Conservation (phyloP, 2,797 vertebrate species). For the Hylomyscus alleni region DNA sequence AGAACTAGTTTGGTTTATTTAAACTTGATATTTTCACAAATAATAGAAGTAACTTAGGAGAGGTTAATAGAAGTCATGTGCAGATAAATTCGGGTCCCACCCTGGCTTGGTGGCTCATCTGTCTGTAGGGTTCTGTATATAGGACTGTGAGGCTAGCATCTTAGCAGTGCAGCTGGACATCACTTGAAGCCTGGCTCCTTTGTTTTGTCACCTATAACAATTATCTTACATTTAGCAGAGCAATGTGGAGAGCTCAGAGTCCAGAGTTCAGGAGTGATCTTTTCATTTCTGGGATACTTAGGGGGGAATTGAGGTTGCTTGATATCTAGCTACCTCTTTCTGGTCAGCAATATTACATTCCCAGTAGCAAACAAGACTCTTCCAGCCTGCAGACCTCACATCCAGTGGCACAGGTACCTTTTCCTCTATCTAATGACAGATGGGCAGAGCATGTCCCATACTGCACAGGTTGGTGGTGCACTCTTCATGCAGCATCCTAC, state of each 20-base stretch:
- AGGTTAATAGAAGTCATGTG: fast-evolving
- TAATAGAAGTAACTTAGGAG: background rate
- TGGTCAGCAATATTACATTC: no score
- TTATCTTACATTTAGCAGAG: background rate
- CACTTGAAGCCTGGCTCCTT: no score
- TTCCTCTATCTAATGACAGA: fast-evolving
- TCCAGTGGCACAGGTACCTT: background rate
- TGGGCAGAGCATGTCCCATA: fast-evolving
- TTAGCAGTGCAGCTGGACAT: fast-evolving
- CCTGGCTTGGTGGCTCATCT: background rate
- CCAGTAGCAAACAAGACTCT: background rate
- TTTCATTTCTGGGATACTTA: background rate
- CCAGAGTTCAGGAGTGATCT: background rate
- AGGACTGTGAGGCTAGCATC: fast-evolving
- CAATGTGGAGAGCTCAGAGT: background rate
- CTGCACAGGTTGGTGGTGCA: background rate
- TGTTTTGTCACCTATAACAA: background rate
- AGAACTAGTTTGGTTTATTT: background rate
- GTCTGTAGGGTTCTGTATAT: background rate
- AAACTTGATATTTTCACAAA: background rate
- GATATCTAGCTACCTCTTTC: no score
- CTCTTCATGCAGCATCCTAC: fast-evolving
- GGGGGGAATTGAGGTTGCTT: background rate
- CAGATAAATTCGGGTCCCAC: fast-evolving
- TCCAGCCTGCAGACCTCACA: fast-evolving